These are phyloP conservation scores for Artibeus jamaicensis DNA, from an alignment of 2,797 vertebrate genomes.

Conservation along the genomic window DNA sequence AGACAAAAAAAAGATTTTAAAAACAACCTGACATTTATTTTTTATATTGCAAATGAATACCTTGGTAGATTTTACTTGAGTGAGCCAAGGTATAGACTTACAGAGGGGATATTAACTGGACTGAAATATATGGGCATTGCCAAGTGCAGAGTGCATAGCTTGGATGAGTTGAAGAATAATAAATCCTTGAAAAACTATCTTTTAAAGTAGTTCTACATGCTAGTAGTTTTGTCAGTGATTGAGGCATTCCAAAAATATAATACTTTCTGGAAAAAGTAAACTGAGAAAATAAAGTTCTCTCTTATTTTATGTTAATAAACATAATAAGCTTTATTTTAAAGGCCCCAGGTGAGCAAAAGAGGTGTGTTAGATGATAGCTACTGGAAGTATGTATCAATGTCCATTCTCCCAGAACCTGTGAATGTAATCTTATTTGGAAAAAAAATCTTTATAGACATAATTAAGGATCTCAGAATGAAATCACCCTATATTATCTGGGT, in stretches of 20 bases:
- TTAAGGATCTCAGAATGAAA: neutral
- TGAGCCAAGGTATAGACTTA: neutral
- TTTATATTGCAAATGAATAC: neutral
- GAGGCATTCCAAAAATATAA: neutral
- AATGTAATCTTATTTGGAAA: neutral
- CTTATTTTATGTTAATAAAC: neutral
- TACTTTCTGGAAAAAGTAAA: neutral
- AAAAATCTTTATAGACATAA: neutral
- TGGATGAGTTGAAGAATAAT: neutral
- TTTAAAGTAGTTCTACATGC: neutral
- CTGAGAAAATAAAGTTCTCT: neutral
- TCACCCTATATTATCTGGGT: neutral
- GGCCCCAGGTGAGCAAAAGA: neutral
- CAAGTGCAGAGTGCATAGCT: neutral
- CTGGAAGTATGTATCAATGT: neutral
- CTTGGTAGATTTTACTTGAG: neutral
- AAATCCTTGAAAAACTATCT: neutral
- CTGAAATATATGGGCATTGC: neutral
- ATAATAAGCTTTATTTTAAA: neutral
- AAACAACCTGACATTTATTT: neutral
- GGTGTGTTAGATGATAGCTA: neutral
- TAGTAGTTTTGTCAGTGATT: neutral
- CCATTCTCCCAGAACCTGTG: neutral
- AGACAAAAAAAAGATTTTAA: neutral
- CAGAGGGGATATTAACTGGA: neutral